Percentiles rank a stretch among this genome's conserved stretches.
Conservation (phyloP, 2,113 vertebrate genomes). For the Hippopotamus amphibius region DNA sequence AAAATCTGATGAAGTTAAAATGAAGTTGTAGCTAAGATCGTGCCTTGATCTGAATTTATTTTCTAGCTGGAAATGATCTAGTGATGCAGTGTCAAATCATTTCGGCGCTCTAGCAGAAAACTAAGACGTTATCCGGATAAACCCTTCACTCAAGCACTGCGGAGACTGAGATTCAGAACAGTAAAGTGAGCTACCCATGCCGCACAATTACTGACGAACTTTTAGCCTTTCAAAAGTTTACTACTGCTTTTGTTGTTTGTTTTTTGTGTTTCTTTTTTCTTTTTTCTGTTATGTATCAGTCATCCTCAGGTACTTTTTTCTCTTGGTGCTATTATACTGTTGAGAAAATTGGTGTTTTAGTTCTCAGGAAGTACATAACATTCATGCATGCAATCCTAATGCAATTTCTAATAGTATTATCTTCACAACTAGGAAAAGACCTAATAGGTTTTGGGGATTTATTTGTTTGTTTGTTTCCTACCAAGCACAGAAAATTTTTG, state of each 20-base stretch:
- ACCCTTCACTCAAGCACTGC: neutral
- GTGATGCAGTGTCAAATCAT: neutral
- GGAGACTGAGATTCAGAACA: neutral
- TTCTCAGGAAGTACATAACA: neutral
- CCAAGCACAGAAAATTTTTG: neutral
- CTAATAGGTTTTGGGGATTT: too few relatives aligned
- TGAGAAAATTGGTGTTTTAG: neutral
- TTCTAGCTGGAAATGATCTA: neutral
- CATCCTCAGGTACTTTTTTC: neutral
- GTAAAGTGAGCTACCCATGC: neutral
- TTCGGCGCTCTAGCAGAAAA: neutral
- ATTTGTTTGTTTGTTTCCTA: neutral
- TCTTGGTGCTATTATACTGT: neutral
- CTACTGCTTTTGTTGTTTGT: neutral
- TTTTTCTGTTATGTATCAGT: neutral
- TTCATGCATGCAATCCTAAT: neutral
- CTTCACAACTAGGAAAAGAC: neutral
- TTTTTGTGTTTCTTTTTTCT: neutral
- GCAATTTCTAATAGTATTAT: neutral
- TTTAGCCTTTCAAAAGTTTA: neutral
- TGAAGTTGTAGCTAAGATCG: slow-evolving; percentile 28
- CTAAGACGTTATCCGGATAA: neutral
- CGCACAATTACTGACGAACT: neutral
- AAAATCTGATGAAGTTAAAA: slow-evolving; percentile 46
- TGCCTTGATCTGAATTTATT: slow-evolving; percentile 35